Percentiles rank a stretch among this genome's conserved stretches.
phyloP scores from a whole-genome alignment of 2,113 vertebrate genomes.

The Clarias gariepinus region DNA sequence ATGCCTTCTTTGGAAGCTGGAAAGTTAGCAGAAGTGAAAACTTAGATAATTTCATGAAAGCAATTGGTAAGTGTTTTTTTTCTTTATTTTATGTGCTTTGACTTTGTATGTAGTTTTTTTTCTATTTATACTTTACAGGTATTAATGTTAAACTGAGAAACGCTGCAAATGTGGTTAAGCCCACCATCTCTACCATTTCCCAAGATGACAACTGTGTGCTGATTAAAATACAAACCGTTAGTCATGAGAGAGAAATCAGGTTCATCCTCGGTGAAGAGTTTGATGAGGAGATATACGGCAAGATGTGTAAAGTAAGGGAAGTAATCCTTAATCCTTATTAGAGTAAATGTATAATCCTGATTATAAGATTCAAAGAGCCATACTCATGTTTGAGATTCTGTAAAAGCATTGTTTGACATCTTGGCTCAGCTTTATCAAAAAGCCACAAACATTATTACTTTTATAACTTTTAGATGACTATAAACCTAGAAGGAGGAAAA shows the following conservation, averaged over 20 bases:
- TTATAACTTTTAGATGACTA: conserved; percentile 75
- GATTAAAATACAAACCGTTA: conserved; percentile 86
- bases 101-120: not conserved
- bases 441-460: not conserved
- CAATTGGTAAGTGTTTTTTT: conserved; percentile 78
- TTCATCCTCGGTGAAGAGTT: conserved; percentile 94
- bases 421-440: not conserved
- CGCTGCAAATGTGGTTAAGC: conserved; percentile 91
- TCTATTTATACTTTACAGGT: conserved; percentile 66
- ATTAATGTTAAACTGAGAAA: conserved; percentile 88
- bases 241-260: conserved; percentile 91
- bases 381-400: not conserved
- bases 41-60: conserved; percentile 93
- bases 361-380: too few species aligned
- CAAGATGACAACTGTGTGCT: conserved; percentile 84
- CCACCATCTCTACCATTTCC: conserved; percentile 83
- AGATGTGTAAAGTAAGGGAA: conserved; percentile 85
- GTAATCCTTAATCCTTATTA: not conserved
- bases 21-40: conserved; percentile 90
- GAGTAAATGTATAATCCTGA: not conserved
- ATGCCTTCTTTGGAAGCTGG: conserved; percentile 93
- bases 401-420: not conserved
- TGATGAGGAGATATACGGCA: conserved; percentile 86
- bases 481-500: conserved; percentile 85
- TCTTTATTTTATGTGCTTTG: not conserved